Evolutionary conservation across 2,888 invertebrate species (phyloP).

Genomic region (Hedychridium roseum): DNA sequence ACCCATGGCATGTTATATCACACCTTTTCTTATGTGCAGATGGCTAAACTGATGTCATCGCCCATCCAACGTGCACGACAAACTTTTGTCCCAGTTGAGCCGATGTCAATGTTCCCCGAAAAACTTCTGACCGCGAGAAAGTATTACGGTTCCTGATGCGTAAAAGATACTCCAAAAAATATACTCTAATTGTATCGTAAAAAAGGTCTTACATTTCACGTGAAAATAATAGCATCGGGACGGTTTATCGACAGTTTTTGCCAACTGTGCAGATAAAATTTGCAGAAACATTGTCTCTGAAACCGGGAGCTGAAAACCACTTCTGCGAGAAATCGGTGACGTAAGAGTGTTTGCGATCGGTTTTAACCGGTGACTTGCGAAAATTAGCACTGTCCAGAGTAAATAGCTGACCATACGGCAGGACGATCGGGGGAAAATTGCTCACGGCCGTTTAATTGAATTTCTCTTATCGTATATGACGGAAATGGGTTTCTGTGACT

Average conservation of each 20-base stretch:
- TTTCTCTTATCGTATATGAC: too few species aligned
- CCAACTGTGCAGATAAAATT: constrained; percentile 9
- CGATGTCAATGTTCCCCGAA: constrained; percentile 2
- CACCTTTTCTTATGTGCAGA: constrained; percentile 33
- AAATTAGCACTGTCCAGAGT: constrained; percentile 14
- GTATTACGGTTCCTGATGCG: too few species aligned
- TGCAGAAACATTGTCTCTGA: too few species aligned
- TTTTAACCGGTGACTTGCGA: constrained; percentile 16
- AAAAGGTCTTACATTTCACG: too few species aligned
- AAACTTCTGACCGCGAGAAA: neutral
- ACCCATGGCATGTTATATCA: constrained; percentile 32
- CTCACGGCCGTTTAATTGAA: neutral
- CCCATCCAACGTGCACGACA: constrained; percentile 2
- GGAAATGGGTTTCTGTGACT: too few species aligned
- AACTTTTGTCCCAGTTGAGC: constrained; percentile 7
- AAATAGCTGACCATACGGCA: constrained; percentile 6
- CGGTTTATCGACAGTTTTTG: too few species aligned
- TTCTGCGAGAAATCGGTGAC: neutral
- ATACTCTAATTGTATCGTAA: too few species aligned
- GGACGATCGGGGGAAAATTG: neutral
- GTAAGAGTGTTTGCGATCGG: neutral
- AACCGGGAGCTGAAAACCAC: too few species aligned
- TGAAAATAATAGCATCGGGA: too few species aligned
- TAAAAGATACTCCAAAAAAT: too few species aligned
- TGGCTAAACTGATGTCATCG: constrained; percentile 38